Evolutionary conservation across 2,797 vertebrate genomes (phyloP).

Genomic region (Mus spretus): DNA sequence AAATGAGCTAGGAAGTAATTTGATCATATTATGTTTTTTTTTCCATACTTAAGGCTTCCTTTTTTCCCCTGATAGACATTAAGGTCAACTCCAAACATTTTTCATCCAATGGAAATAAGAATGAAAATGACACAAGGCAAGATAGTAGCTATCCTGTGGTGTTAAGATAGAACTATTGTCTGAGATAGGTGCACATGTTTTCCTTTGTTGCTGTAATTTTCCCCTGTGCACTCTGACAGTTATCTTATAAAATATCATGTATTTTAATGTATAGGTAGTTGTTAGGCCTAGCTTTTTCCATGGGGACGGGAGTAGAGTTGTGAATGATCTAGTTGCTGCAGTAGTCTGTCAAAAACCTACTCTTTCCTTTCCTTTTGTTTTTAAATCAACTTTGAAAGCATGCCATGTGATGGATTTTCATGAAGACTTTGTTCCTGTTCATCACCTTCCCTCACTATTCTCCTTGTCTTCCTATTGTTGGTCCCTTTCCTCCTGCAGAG

Average conservation of each 20-base stretch:
- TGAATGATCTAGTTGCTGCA: slow-evolving; percentile 63
- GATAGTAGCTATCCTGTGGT: neutral
- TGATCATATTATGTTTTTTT: neutral
- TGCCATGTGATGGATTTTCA: neutral
- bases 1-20: slow-evolving; percentile 33
- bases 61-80: slow-evolving; percentile 37
- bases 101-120: slow-evolving; percentile 50
- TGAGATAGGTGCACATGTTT: slow-evolving; percentile 34
- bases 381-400: neutral
- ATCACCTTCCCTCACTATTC: neutral
- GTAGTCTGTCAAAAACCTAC: neutral
- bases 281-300: slow-evolving; percentile 18
- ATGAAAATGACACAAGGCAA: slow-evolving; percentile 40
- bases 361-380: neutral
- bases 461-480: neutral
- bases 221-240: neutral
- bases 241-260: slow-evolving; percentile 19
- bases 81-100: slow-evolving; percentile 29
- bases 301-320: slow-evolving; percentile 42
- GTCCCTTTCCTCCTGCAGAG: neutral
- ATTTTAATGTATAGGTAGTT: slow-evolving; percentile 65
- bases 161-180: slow-evolving; percentile 2
- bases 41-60: neutral
- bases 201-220: slow-evolving; percentile 10
- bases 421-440: neutral